A percentile compares a stretch with the other conserved stretches of the same genome.
Evolutionary conservation across 2,797 vertebrate genomes (phyloP).

Genomic region (Platalea minor): DNA sequence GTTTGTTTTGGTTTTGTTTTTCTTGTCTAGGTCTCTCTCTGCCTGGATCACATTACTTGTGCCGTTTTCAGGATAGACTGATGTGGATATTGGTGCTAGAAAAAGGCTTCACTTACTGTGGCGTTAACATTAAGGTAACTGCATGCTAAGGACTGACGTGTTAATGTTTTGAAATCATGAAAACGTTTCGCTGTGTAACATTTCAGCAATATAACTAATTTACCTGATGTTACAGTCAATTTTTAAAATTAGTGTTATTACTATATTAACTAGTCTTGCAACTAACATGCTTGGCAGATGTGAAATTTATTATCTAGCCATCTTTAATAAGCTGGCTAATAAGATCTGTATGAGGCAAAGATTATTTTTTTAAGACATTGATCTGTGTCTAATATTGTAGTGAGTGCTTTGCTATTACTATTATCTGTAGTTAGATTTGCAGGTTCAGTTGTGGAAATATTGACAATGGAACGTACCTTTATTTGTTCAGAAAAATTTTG

Average conservation of each 20-base stretch:
- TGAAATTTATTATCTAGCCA: not conserved
- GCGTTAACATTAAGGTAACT: slow-evolving; percentile 93
- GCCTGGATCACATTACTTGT: slow-evolving; percentile 93
- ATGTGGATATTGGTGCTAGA: slow-evolving; percentile 96
- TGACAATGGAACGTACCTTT: not conserved
- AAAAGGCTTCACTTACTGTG: slow-evolving; percentile 93
- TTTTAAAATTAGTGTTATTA: not conserved
- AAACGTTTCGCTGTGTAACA: not conserved
- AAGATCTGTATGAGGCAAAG: not conserved
- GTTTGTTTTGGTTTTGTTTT: not conserved
- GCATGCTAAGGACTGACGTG: not conserved
- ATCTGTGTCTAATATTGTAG: not conserved
- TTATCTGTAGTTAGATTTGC: not conserved
- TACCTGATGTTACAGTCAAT: not conserved
- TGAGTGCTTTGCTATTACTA: not conserved
- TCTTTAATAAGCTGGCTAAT: not conserved
- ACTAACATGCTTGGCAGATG: not conserved
- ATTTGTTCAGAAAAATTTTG: not conserved
- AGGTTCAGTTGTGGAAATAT: not conserved
- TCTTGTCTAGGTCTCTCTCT: slow-evolving; percentile 80
- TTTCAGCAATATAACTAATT: not conserved
- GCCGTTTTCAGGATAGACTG: slow-evolving; percentile 94
- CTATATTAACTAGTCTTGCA: not conserved
- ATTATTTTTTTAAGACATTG: not conserved
- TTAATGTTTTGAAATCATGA: not conserved